A percentile compares a stretch with the other conserved stretches of the same genome.
These are phyloP conservation scores for Flexamia atlantica DNA, from an alignment of 2,888 invertebrate genomes.

Conservation along the genomic window DNA sequence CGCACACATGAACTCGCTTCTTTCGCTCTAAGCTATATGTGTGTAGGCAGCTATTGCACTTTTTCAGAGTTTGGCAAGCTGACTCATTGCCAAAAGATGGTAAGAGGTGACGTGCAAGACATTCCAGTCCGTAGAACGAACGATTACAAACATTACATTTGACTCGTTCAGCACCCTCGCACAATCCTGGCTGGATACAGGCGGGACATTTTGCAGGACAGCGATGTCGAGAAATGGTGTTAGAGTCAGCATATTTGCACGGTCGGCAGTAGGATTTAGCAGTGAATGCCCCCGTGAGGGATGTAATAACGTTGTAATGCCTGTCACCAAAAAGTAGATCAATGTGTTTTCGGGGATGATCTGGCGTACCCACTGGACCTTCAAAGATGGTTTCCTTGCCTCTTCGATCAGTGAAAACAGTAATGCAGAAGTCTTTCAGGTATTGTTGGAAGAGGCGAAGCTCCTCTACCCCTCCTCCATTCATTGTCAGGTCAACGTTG, in stretches of 20 bases:
- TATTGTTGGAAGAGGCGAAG: conserved; percentile 28
- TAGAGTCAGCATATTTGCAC: conserved; percentile 17
- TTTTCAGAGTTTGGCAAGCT: neutral
- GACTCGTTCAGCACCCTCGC: neutral
- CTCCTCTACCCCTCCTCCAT: conserved; percentile 1
- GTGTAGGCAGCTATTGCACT: conserved; percentile 4
- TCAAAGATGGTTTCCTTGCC: conserved; percentile 39
- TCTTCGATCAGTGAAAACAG: conserved; percentile 5
- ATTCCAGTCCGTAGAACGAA: conserved; percentile 19
- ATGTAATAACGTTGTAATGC: conserved; percentile 34
- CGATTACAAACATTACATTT: conserved; percentile 24
- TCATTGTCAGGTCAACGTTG: conserved; percentile 28
- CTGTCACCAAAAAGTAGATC: conserved; percentile 36
- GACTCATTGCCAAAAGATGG: conserved; percentile 5
- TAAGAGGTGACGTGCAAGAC: neutral
- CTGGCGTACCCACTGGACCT: neutral
- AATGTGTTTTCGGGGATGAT: conserved; percentile 1
- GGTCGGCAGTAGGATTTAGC: neutral
- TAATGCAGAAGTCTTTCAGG: conserved; percentile 1
- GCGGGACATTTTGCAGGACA: conserved; percentile 30
- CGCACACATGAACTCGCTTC: conserved; percentile 2
- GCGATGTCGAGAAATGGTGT: conserved; percentile 6
- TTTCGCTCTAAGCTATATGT: neutral
- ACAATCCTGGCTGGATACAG: neutral
- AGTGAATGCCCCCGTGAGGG: conserved; percentile 35